Base-by-base conservation (phyloP, 2,888 invertebrate genomes). In the Caenorhabditis macrosperma region DNA sequence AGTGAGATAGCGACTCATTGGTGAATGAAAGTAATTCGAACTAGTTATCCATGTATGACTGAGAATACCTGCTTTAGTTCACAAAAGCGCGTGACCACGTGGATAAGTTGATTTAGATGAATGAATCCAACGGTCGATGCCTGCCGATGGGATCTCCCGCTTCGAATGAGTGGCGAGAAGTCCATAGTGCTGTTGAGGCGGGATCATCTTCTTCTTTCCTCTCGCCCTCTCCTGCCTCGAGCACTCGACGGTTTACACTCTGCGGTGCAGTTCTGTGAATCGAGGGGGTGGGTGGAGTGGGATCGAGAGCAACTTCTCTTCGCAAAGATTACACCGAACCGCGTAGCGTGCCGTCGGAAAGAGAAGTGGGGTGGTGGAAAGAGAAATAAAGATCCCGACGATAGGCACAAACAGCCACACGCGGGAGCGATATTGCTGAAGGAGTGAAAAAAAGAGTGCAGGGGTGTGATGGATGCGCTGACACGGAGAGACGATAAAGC, bases 221-320 rank as follows among this genome's bases (percentile, higher is more conserved):
- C 50, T 26, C 17, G 15, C 35, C 38, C 30, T 38, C 67, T 46
- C 35, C 69, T 60, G 57, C 67, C 67, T 67, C 55, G 74, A 57
- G 74, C 75, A 75, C 75, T 67, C 75, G 60, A 75, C 60, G 60
- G 75, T 67, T 75, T 75, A 75, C 75, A 75, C 75, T 75, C 59
- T 59, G 28, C 60, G 26, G 60, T 68, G 67, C 66, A 68, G 67
- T 76, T 76, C 76, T 76, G 61, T 76, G 76, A 76, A 76, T 76
- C 76, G 76, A 61, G 76, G 66, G 74, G 74, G 74, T 74, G 74
- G 74, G 59, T 74, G 64, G 74, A 68, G 76, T 76, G 76, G 76
- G 68, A 68, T 66, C 59, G 75, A 66, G 59, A 64, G 64, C 50
- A 48, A 59, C 28, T 41, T 67, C 67, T 33, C 74, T 57, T 63